These are phyloP conservation scores for Dipodomys merriami DNA, from an alignment of 2,113 vertebrate genomes.

Conservation along the genomic window DNA sequence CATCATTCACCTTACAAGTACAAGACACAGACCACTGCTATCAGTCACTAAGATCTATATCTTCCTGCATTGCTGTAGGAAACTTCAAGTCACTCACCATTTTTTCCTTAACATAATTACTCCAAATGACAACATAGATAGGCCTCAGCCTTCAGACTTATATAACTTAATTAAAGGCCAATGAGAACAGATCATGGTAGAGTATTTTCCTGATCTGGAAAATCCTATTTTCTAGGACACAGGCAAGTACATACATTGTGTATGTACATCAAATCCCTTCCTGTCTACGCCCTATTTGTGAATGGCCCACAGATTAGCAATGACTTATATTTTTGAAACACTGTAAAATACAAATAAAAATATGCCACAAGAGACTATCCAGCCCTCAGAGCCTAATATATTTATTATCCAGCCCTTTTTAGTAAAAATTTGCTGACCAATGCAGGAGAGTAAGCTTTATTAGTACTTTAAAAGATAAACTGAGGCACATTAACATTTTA, in stretches of 20 bases:
- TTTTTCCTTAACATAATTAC: rapidly evolving
- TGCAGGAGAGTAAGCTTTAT: neutral
- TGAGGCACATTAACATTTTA: slow-evolving; percentile 30
- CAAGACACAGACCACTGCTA: neutral
- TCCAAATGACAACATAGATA: no score
- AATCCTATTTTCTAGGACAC: neutral
- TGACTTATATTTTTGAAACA: neutral
- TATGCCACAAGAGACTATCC: neutral
- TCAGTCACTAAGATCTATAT: neutral
- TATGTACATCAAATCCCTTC: neutral
- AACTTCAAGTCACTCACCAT: neutral
- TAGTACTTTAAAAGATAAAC: neutral
- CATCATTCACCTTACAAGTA: neutral
- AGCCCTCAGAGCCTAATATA: neutral
- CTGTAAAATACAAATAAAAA: neutral
- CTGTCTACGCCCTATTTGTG: neutral
- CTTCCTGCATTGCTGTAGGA: neutral
- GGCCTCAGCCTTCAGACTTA: neutral
- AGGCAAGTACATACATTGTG: neutral
- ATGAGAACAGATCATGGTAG: neutral
- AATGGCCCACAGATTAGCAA: neutral
- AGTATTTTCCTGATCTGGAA: neutral
- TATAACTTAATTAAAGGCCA: neutral
- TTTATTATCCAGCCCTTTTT: neutral
- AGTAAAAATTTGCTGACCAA: slow-evolving; percentile 15